Conservation (phyloP, 2,888 invertebrate species). For the Abrostola triplasia region DNA sequence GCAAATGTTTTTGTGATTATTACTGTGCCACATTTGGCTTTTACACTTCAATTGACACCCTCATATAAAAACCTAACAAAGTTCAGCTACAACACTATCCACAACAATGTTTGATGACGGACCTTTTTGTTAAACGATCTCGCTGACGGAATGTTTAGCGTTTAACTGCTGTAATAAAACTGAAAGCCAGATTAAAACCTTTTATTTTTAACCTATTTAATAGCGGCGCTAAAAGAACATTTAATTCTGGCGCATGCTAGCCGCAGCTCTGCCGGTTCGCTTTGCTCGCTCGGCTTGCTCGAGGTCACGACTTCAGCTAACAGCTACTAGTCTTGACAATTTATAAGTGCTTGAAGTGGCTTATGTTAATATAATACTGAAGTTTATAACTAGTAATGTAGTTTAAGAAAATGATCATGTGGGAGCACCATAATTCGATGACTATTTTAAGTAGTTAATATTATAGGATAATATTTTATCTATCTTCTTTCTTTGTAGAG, state of each 20-base stretch:
- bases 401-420: too few relatives aligned
- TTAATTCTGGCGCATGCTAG: constrained; percentile 2
- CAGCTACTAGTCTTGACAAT: neutral
- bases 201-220: constrained; percentile 7
- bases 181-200: neutral
- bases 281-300: neutral
- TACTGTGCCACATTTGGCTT: too few relatives aligned
- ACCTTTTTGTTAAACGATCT: neutral
- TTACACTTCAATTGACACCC: too few relatives aligned
- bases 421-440: too few relatives aligned
- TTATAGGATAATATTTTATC: too few relatives aligned
- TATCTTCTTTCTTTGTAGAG: too few relatives aligned
- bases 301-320: neutral
- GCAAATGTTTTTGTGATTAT: too few relatives aligned
- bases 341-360: neutral
- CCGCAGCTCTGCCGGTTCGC: neutral
- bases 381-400: too few relatives aligned
- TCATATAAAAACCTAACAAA: too few relatives aligned
- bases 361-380: neutral
- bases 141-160: neutral
- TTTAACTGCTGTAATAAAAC: neutral
- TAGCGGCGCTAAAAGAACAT: constrained; percentile 4
- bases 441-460: too few relatives aligned
- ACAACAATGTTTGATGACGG: too few relatives aligned
- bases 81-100: too few relatives aligned